phyloP scores from a whole-genome alignment of 2,113 vertebrate genomes.

The Lycaon pictus region DNA sequence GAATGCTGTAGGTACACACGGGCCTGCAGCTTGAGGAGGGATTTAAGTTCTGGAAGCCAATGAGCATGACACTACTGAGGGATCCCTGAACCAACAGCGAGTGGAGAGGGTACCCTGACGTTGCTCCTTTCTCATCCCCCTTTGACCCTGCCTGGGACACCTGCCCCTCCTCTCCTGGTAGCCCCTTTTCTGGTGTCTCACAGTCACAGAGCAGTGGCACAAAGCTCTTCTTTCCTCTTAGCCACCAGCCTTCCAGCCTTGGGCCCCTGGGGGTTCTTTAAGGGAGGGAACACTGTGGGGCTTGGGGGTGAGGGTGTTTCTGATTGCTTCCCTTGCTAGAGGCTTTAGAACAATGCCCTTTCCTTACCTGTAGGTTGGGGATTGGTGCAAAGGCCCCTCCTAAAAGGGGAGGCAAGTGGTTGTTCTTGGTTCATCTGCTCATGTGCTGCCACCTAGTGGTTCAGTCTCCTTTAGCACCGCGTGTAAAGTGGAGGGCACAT shows the following conservation, averaged over 20 bases:
- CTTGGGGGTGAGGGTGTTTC: not conserved
- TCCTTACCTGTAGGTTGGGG: constrained; percentile 36
- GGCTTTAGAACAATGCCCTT: constrained; percentile 19
- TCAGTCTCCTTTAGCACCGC: constrained; percentile 47
- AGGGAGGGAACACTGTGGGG: not conserved
- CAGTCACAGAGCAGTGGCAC: not conserved
- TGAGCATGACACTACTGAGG: not conserved
- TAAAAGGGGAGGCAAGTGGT: constrained; percentile 48
- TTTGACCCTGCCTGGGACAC: not conserved
- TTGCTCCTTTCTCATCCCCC: not conserved
- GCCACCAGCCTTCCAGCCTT: not conserved
- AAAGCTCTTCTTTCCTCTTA: not conserved
- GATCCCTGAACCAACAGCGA: not conserved
- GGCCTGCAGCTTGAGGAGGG: not conserved
- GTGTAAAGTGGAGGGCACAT: not conserved
- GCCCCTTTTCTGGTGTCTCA: not conserved
- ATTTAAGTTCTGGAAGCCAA: not conserved
- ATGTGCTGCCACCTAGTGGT: constrained; percentile 83
- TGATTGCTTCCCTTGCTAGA: not conserved
- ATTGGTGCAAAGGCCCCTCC: constrained; percentile 49
- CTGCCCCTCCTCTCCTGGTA: not conserved
- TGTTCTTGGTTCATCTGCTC: constrained; percentile 72
- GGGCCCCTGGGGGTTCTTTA: not conserved
- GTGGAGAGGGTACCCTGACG: not conserved
- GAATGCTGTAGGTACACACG: not conserved